Conservation (phyloP, 2,113 vertebrate genomes). For the Pao palembangensis region DNA sequence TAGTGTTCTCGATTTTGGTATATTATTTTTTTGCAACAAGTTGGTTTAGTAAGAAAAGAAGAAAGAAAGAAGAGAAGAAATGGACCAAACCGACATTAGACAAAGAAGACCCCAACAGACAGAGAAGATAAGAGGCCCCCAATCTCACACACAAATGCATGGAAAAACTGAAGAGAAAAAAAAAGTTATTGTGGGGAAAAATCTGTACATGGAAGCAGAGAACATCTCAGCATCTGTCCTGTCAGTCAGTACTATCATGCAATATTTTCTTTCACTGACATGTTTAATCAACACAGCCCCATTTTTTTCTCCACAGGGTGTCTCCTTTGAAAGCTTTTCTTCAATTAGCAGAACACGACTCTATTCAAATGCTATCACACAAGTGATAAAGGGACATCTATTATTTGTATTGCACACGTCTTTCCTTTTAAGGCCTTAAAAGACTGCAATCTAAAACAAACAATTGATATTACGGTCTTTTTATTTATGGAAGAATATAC, state of each 20-base stretch:
- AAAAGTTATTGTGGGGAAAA: slow-evolving; percentile 35
- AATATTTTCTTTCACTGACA: slow-evolving; percentile 55
- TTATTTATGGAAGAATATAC: slow-evolving; percentile 51
- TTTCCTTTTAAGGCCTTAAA: slow-evolving; percentile 59
- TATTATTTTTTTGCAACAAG: slow-evolving; percentile 24
- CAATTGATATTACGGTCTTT: slow-evolving; percentile 41
- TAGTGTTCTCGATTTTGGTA: slow-evolving; percentile 32
- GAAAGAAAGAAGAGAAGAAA: slow-evolving; percentile 36
- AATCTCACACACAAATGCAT: slow-evolving; percentile 7
- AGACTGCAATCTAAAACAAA: slow-evolving; percentile 54
- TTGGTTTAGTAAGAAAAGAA: slow-evolving; percentile 33
- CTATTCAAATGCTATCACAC: slow-evolving; percentile 52
- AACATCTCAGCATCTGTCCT: slow-evolving; percentile 42
- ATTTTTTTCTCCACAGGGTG: slow-evolving; percentile 14
- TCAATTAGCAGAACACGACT: slow-evolving; percentile 54
- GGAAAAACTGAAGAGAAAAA: slow-evolving; percentile 1
- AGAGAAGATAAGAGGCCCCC: not conserved
- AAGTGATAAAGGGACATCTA: slow-evolving; percentile 47
- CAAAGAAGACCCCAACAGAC: slow-evolving; percentile 9
- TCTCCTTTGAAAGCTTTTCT: slow-evolving; percentile 57
- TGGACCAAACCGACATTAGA: slow-evolving; percentile 26
- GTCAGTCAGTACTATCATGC: slow-evolving; percentile 28
- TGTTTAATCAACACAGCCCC: slow-evolving; percentile 31
- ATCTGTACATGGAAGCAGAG: slow-evolving; percentile 43
- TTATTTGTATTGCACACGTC: slow-evolving; percentile 52